Percentiles rank a stretch among this genome's conserved stretches.
Conservation (phyloP, 2,888 invertebrate genomes). For the Sphaerophoria taeniata region DNA sequence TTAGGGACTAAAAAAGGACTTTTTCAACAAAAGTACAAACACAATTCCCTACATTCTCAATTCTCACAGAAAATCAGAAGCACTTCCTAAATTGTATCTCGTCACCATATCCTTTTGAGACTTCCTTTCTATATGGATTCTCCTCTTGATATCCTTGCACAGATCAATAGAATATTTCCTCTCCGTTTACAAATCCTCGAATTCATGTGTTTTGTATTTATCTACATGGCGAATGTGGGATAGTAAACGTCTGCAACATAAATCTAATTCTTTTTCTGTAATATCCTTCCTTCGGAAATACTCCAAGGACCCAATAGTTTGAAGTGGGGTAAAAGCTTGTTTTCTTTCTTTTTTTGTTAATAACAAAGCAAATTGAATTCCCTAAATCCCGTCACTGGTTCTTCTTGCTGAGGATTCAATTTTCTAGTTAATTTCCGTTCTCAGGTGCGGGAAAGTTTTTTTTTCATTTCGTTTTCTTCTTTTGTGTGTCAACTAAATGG, state of each 20-base stretch:
- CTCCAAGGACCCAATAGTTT: not conserved
- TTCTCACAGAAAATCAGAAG: too few species aligned
- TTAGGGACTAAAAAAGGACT: too few species aligned
- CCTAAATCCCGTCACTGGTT: not conserved
- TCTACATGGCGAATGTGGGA: too few species aligned
- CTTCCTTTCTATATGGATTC: too few species aligned
- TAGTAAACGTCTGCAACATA: not conserved
- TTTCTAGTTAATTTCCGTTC: conserved; percentile 50
- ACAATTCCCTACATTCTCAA: too few species aligned
- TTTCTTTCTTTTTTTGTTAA: not conserved
- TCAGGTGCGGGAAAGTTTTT: conserved; percentile 36
- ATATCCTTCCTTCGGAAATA: not conserved
- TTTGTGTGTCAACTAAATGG: not conserved
- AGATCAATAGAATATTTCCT: not conserved
- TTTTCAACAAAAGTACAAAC: too few species aligned
- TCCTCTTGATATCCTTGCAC: not conserved
- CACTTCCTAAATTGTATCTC: too few species aligned
- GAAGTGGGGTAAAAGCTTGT: not conserved
- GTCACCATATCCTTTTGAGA: too few species aligned
- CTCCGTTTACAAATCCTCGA: not conserved
- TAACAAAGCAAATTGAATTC: conserved; percentile 38
- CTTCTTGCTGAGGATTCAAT: conserved; percentile 18
- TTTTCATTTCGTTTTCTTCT: conserved; percentile 11
- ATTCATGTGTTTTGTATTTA: not conserved
- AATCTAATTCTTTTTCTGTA: too few species aligned